Evolutionary conservation across 2,888 invertebrate genomes (phyloP).

Genomic region (Folsomia candida): DNA sequence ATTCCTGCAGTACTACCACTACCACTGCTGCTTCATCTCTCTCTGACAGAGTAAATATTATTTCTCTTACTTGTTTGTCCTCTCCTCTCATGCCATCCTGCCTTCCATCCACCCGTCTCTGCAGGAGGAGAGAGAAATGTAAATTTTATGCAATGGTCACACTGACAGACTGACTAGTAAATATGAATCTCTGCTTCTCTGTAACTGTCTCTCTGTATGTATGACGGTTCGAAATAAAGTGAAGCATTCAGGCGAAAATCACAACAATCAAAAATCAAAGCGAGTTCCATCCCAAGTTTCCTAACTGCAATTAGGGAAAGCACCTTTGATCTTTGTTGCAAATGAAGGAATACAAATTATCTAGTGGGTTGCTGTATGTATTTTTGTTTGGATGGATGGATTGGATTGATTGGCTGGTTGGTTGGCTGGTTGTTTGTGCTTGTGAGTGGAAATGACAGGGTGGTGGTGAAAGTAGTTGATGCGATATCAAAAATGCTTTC

Average conservation of each 20-base stretch:
- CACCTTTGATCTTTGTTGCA: neutral
- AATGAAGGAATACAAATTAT: neutral
- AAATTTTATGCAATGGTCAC: neutral
- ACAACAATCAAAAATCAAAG: slow-evolving; percentile 5
- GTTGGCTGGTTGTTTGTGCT: no score
- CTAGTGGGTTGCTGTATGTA: neutral
- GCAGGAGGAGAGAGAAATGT: neutral
- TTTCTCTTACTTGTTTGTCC: neutral
- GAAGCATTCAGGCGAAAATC: neutral
- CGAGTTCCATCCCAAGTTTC: neutral
- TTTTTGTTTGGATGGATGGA: neutral
- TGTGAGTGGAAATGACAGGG: no score
- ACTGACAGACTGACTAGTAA: neutral
- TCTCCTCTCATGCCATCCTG: no score
- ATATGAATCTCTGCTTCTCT: neutral
- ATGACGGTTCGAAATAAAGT: neutral
- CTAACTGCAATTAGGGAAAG: neutral
- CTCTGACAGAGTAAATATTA: neutral
- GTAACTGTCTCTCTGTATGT: no score
- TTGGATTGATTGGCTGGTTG: neutral
- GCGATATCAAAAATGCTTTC: no score
- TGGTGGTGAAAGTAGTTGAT: no score
- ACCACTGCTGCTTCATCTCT: neutral
- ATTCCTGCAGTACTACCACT: neutral
- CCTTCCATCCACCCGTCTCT: no score